A percentile compares a stretch with the other conserved stretches of the same genome.
Evolutionary conservation across 2,113 vertebrate genomes (phyloP).

Genomic region (Ginglymostoma cirratum): DNA sequence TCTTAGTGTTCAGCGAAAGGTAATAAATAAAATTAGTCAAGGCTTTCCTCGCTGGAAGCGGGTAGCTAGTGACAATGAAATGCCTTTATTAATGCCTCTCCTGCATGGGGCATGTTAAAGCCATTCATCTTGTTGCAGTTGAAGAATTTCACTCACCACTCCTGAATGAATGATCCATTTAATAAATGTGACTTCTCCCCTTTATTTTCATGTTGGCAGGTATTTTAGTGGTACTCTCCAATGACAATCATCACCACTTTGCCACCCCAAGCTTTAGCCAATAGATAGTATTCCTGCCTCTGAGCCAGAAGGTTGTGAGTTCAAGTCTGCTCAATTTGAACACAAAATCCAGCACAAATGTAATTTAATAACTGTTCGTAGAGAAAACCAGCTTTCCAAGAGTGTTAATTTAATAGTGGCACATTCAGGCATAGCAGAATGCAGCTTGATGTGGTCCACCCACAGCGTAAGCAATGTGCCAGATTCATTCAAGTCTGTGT

Average conservation of each 20-base stretch:
- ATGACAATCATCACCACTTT: background rate
- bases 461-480: too few relatives aligned
- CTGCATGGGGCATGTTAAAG: background rate
- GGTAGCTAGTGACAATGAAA: background rate
- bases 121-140: background rate
- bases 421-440: too few relatives aligned
- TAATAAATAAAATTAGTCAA: background rate
- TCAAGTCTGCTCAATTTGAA: background rate
- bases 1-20: background rate
- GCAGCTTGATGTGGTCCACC: too few relatives aligned
- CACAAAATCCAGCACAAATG: background rate
- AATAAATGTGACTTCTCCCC: background rate
- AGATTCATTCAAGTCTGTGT: too few relatives aligned
- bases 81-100: background rate
- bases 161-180: background rate
- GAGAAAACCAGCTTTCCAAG: too few relatives aligned
- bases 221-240: background rate
- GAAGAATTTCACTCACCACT: background rate
- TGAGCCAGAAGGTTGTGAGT: background rate
- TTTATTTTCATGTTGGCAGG: background rate
- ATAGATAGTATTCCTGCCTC: background rate
- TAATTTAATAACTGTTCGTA: too few relatives aligned
- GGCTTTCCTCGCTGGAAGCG: background rate
- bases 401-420: too few relatives aligned
- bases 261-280: background rate